Evolutionary conservation across 2,113 vertebrate species (phyloP).

Genomic region (Cygnus buccinator): DNA sequence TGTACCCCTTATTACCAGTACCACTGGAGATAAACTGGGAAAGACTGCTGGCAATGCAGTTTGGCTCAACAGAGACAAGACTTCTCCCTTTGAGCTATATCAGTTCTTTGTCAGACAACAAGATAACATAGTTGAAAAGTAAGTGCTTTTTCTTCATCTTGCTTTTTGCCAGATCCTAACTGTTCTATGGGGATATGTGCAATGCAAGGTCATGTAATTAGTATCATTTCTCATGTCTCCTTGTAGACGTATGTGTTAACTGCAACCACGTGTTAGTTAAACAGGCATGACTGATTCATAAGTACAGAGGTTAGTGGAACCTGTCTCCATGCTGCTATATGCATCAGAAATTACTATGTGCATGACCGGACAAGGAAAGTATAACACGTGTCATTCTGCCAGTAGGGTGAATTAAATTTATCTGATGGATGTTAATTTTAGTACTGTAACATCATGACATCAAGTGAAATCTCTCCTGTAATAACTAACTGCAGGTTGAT

Average conservation of each 20-base stretch:
- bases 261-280: background rate
- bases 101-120: conserved; percentile 93
- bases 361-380: background rate
- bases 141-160: conserved; percentile 31
- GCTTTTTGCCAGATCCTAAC: background rate
- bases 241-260: background rate
- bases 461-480: background rate
- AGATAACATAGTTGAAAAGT: conserved; percentile 85
- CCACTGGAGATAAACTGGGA: conserved; percentile 92
- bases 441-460: background rate
- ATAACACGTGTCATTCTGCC: background rate
- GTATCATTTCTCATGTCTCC: background rate
- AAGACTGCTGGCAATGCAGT: conserved; percentile 96
- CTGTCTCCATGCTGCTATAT: background rate
- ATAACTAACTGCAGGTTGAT: background rate
- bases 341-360: background rate
- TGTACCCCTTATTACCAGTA: conserved; percentile 90
- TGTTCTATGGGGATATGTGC: background rate
- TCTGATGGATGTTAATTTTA: background rate
- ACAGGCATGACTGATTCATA: background rate
- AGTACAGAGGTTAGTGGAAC: background rate
- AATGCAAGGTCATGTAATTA: background rate
- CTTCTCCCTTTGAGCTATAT: conserved; percentile 94
- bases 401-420: background rate
- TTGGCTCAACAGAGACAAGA: conserved; percentile 92